Evolutionary conservation across 2,797 vertebrate species (phyloP).

Genomic region (Mus minutoides): DNA sequence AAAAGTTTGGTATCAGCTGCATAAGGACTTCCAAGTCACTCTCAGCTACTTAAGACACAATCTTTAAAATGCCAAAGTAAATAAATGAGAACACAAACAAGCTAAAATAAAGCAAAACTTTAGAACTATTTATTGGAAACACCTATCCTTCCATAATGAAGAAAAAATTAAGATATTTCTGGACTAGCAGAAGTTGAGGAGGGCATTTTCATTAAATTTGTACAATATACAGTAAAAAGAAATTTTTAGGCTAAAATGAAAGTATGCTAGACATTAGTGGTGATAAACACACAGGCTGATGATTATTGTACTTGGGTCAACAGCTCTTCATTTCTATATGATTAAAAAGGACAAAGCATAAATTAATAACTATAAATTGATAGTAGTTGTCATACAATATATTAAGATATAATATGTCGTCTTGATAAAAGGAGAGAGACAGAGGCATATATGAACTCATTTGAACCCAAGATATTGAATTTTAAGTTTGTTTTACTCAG

Average conservation of each 20-base stretch:
- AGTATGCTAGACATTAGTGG: not conserved
- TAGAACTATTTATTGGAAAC: not conserved
- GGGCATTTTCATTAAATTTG: not conserved
- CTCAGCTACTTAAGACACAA: not conserved
- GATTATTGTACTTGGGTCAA: not conserved
- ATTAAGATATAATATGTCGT: not conserved
- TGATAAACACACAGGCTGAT: not conserved
- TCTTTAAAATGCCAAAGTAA: not conserved
- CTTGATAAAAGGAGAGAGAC: not conserved
- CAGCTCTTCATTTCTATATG: not conserved
- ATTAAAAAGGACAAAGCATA: not conserved
- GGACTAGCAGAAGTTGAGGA: not conserved
- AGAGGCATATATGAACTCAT: not conserved
- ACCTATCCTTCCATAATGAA: not conserved
- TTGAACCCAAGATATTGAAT: not conserved
- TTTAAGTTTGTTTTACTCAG: not conserved
- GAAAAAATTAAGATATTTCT: not conserved
- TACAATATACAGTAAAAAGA: not conserved
- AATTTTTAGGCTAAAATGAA: not conserved
- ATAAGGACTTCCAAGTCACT: not conserved
- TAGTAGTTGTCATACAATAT: not conserved
- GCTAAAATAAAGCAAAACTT: not conserved
- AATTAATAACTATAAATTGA: not conserved
- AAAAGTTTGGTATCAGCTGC: not conserved
- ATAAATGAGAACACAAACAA: not conserved